These are phyloP conservation scores for Gryllus longicercus DNA, from an alignment of 2,888 invertebrate species.

Conservation along the genomic window DNA sequence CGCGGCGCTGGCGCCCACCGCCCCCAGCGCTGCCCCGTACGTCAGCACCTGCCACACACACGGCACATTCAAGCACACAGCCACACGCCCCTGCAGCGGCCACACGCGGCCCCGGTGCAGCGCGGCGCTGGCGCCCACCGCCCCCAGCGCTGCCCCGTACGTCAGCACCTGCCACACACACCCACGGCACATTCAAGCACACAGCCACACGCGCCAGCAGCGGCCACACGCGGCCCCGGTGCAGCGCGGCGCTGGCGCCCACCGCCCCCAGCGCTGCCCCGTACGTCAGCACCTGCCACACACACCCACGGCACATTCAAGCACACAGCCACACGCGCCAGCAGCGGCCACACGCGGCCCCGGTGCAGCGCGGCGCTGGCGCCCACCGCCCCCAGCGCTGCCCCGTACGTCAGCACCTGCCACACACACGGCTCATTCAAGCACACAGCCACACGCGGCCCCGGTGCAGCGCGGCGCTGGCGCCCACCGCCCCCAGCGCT, in stretches of 20 bases:
- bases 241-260: not conserved
- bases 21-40: not conserved
- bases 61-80: no score
- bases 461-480: not conserved
- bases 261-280: not conserved
- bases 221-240: not conserved
- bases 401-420: not conserved
- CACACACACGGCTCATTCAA: no score
- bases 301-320: no score
- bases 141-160: not conserved
- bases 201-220: not conserved
- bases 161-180: not conserved
- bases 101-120: not conserved
- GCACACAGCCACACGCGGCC: not conserved
- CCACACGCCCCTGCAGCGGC: not conserved
- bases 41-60: not conserved
- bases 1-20: not conserved
- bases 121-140: not conserved
- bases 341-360: not conserved
- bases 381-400: not conserved
- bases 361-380: not conserved
- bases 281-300: not conserved
- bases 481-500: not conserved
- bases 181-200: no score
- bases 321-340: no score